Conservation (phyloP, 2,113 vertebrate species). For the Entomyzon cyanotis region DNA sequence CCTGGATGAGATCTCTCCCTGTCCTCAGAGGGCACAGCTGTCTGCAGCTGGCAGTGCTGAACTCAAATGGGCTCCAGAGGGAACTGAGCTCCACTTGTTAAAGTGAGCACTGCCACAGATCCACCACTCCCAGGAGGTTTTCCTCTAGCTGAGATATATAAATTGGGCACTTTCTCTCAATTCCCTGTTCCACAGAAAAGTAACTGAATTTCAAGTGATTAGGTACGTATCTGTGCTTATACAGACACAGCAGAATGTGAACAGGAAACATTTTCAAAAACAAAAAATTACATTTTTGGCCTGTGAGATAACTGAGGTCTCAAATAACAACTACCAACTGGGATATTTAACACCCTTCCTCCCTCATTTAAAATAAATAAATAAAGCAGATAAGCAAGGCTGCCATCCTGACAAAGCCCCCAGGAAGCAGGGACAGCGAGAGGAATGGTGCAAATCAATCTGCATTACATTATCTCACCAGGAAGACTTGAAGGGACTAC, state of each 20-base stretch:
- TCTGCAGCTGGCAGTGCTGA: not conserved
- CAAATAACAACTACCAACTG: not conserved
- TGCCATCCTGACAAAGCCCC: conserved; percentile 1
- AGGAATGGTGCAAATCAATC: conserved; percentile 37
- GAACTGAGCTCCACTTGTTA: not conserved
- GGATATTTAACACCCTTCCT: not conserved
- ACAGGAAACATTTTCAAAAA: not conserved
- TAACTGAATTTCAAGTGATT: not conserved
- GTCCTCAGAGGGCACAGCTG: not conserved
- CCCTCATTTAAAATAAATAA: conserved; percentile 7
- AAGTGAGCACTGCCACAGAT: not conserved
- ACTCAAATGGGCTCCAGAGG: not conserved
- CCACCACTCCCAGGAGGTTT: not conserved
- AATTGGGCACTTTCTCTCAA: not conserved
- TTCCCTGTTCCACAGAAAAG: not conserved
- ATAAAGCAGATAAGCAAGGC: not conserved
- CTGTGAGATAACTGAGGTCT: not conserved
- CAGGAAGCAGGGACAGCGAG: not conserved
- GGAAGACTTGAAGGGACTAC: not conserved
- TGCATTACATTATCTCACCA: conserved; percentile 34
- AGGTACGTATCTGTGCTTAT: not conserved
- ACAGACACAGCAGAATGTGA: not conserved
- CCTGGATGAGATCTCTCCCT: not conserved
- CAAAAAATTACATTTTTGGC: not conserved
- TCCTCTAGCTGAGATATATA: not conserved